Conservation (phyloP, 37 sponge, comb jelly and placozoan species). For the Ianthella basta region DNA sequence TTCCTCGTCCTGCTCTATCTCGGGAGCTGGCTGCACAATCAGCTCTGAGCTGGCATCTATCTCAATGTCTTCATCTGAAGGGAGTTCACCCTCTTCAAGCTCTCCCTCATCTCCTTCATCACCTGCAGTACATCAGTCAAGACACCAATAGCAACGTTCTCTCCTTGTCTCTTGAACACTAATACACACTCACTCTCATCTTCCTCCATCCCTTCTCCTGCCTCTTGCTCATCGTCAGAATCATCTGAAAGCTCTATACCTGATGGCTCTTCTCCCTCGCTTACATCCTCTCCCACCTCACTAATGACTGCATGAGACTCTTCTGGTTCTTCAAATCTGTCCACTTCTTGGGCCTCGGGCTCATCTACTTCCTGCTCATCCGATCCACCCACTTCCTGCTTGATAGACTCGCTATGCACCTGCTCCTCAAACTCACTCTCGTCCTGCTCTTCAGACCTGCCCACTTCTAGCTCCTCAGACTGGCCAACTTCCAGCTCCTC, state of each 20-base stretch:
- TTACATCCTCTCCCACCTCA: not conserved
- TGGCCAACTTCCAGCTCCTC: no score
- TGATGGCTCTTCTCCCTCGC: not conserved
- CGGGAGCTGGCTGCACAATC: not conserved
- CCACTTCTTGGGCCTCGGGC: not conserved
- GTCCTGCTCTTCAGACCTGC: not conserved
- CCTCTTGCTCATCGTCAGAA: not conserved
- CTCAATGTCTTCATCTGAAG: constrained; percentile 18
- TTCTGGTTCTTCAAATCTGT: not conserved
- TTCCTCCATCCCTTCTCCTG: constrained; percentile 14
- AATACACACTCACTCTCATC: not conserved
- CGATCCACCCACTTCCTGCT: not conserved
- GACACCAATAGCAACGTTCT: not conserved
- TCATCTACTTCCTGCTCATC: not conserved
- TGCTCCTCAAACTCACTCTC: not conserved
- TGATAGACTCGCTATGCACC: not conserved
- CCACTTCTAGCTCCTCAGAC: no score
- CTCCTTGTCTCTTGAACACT: not conserved
- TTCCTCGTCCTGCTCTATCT: not conserved
- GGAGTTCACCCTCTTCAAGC: constrained; percentile 25
- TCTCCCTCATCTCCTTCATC: not conserved
- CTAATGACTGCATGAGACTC: not conserved
- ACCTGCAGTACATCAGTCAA: not conserved
- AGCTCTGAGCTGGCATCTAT: constrained; percentile 9
- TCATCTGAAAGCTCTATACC: no score